Percentiles rank a stretch among this genome's conserved stretches.
phyloP scores from a whole-genome alignment of 2,113 vertebrate genomes.

The Misgurnus anguillicaudatus region DNA sequence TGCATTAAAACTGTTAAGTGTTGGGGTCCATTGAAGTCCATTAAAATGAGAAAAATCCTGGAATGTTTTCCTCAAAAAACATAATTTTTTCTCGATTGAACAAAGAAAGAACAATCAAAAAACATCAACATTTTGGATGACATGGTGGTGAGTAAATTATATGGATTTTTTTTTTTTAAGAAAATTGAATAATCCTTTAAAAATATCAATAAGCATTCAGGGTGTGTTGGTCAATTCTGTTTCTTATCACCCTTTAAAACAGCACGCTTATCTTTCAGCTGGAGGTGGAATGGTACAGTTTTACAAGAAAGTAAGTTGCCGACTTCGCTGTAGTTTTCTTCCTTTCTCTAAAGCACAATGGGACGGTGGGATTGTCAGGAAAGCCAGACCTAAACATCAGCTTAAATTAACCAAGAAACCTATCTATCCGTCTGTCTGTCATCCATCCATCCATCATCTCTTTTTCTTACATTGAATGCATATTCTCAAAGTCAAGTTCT shows the following conservation, averaged over 20 bases:
- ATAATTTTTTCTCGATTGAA: no score
- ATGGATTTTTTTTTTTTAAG: no score
- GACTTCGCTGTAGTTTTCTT: constrained; percentile 12
- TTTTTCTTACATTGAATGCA: background rate
- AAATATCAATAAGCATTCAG: no score
- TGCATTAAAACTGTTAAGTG: no score
- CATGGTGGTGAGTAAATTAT: no score
- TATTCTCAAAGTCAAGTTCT: constrained; percentile 47
- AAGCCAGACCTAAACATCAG: constrained; percentile 24
- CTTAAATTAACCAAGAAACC: constrained; percentile 19
- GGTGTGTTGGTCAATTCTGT: constrained; percentile 18
- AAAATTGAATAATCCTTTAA: no score
- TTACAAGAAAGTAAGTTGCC: constrained; percentile 1
- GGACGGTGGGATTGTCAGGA: constrained; percentile 25
- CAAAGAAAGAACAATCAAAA: no score
- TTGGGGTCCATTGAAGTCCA: no score
- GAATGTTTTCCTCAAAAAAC: no score
- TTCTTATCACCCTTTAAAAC: constrained; percentile 44
- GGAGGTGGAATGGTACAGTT: constrained; percentile 35
- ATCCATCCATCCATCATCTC: background rate
- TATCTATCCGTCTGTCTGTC: background rate
- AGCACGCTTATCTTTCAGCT: constrained; percentile 34
- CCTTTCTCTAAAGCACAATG: constrained; percentile 22
- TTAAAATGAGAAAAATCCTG: no score
- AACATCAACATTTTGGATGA: no score